Evolutionary conservation across 2,888 invertebrate genomes (phyloP), one percentile per base, ranked within the genome.

Genomic region (Andrena marginata): DNA sequence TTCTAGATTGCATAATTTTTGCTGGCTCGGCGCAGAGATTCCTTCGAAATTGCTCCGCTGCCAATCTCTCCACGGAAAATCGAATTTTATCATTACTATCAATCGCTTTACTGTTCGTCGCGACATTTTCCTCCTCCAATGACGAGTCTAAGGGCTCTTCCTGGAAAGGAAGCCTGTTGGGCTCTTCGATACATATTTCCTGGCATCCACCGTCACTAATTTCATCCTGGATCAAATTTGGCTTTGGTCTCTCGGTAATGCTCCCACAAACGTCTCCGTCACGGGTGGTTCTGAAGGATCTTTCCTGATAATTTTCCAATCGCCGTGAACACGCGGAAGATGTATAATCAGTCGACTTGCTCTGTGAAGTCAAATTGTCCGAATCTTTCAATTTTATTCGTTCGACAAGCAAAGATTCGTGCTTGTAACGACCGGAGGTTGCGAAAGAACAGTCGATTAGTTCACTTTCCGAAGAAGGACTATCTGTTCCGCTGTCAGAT

Each of bases 1-100:
- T 70, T 6, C 85, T 84, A 2, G 80, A 76, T 6, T 70, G 75
- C 2, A 82, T 63, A 1, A 56, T 10, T 8, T 64, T 84, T 0
- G 78, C 8, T 0, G 33, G n/a, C 16, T 87, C 74, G 2, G 16
- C 0, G 29, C 16, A 48, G 8, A 84, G 29, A n/a, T n/a, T 76
- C n/a, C 31, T 78, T 0, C 84, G 84, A 49, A 84, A 65, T 1
- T 84, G 74, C 0, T 84, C 84, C 2, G 75, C 84, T 8, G 78
- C 82, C 8, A 84, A 23, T 31, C 33, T 74, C n/a, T 84, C 84
- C 31, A 82, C 0, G 1, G 84, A 84, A 13, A 76, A 72, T 20
- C 74, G 74, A 7, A 75, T 16, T 42, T 42, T 42, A 42, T 16
- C 16, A 42, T 42, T 20, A 26, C 56, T 81, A 4, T 70, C 51